These are phyloP conservation scores for Phaethon lepturus DNA, from an alignment of 2,113 vertebrate species.

Conservation along the genomic window DNA sequence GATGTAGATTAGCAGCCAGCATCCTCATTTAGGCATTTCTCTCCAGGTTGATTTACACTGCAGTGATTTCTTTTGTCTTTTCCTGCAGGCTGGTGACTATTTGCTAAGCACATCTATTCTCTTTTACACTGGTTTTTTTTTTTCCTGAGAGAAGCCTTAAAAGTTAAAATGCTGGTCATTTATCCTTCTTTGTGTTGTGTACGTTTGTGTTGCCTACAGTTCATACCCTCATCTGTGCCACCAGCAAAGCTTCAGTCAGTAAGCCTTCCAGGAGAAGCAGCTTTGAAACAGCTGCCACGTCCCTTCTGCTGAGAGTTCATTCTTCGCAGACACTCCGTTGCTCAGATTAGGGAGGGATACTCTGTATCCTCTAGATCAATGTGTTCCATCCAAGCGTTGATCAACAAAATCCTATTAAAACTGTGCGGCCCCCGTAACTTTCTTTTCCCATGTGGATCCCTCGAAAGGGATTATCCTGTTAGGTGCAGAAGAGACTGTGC, in stretches of 20 bases:
- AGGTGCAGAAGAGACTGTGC: neutral
- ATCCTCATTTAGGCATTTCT: slow-evolving; percentile 23
- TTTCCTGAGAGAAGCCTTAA: neutral
- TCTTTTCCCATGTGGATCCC: neutral
- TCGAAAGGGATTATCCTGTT: neutral
- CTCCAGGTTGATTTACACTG: neutral
- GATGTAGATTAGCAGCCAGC: slow-evolving; percentile 32
- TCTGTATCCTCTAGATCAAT: neutral
- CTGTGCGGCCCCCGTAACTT: neutral
- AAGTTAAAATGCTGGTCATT: neutral
- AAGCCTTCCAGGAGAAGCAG: neutral
- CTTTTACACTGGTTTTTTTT: neutral
- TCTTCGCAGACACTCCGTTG: neutral
- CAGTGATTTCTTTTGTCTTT: slow-evolving; percentile 25
- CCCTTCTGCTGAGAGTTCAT: neutral
- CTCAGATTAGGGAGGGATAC: neutral
- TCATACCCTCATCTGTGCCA: neutral
- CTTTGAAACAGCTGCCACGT: neutral
- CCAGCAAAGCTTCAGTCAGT: neutral
- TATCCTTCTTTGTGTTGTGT: neutral
- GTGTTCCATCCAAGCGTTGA: neutral
- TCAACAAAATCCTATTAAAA: neutral
- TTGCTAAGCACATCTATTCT: neutral
- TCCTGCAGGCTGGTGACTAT: neutral
- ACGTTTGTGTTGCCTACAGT: neutral